Percentiles rank a stretch among this genome's conserved stretches.
phyloP scores from a whole-genome alignment of 2,113 vertebrate genomes.

The Sciurus niger region DNA sequence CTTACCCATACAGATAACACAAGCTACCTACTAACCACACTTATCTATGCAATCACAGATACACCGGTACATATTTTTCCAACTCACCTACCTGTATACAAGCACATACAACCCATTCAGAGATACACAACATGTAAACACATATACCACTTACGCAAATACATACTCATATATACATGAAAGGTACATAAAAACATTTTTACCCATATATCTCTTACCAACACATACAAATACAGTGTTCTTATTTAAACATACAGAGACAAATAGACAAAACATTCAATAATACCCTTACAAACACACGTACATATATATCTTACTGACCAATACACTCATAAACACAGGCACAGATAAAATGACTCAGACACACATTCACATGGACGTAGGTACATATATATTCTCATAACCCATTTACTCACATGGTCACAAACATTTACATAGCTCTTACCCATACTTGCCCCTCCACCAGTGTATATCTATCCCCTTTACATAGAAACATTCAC shows the following conservation, averaged over 20 bases:
- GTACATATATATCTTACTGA: not conserved
- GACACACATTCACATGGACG: not conserved
- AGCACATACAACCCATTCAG: not conserved
- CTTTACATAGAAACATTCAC: not conserved
- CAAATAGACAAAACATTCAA: not conserved
- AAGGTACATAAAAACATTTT: not conserved
- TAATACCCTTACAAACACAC: not conserved
- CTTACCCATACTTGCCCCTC: not conserved
- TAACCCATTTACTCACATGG: not conserved
- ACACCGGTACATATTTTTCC: not conserved
- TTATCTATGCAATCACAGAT: not conserved
- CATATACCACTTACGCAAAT: not conserved
- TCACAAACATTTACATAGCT: not conserved
- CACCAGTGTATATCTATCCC: not conserved
- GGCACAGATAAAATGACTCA: not conserved
- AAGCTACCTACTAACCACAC: not conserved
- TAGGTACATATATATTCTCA: not conserved
- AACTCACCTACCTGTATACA: too few species aligned
- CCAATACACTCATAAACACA: not conserved
- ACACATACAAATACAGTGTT: not conserved
- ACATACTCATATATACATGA: not conserved
- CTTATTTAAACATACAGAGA: not conserved
- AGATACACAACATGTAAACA: not conserved
- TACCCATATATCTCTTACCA: not conserved
- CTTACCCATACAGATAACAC: not conserved